A percentile compares a stretch with the other conserved stretches of the same genome.
Conservation (phyloP, 2,797 vertebrate genomes). For the Limosa lapponica region DNA sequence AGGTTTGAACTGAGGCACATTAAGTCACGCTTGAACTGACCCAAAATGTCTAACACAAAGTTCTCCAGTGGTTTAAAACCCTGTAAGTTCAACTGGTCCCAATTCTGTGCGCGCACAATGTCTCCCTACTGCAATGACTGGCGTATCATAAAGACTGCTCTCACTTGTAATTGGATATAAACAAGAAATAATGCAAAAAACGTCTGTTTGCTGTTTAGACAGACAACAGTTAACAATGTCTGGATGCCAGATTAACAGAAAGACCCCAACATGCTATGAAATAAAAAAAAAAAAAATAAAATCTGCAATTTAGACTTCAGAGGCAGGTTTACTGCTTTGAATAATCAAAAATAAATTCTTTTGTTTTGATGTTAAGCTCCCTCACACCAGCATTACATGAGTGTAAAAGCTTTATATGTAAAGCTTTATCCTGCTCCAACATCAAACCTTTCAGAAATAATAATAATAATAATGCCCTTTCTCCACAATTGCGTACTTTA, state of each 20-base stretch:
- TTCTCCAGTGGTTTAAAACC: not conserved
- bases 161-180: constrained; percentile 23
- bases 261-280: not conserved
- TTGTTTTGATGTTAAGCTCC: not conserved
- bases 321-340: constrained; percentile 14
- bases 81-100: not conserved
- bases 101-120: not conserved
- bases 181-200: constrained; percentile 38
- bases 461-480: not conserved
- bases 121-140: not conserved
- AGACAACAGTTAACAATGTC: constrained; percentile 49
- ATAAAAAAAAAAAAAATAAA: not conserved
- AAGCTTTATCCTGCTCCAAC: not conserved
- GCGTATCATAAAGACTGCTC: not conserved
- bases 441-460: not conserved
- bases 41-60: not conserved
- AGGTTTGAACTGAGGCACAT: not conserved
- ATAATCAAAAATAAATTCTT: constrained; percentile 21
- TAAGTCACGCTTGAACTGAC: not conserved
- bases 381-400: not conserved
- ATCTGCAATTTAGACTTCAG: not conserved
- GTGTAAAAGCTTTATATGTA: not conserved
- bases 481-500: not conserved
- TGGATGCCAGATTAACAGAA: constrained; percentile 32
- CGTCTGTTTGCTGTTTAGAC: constrained; percentile 29